Conservation (phyloP, 2,888 invertebrate species). For the Lacanobia oleracea region DNA sequence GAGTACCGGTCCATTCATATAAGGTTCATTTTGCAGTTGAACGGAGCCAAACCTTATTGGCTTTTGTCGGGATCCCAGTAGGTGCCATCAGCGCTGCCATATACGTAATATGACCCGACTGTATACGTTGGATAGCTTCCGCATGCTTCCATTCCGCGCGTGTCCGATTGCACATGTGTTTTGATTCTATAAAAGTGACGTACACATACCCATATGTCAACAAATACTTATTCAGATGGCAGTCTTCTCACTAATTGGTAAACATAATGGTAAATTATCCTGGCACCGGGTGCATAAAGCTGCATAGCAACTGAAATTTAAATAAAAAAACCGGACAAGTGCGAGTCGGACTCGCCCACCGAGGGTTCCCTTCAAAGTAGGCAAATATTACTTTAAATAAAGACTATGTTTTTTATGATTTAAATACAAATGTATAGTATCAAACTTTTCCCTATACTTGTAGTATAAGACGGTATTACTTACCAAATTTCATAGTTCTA, state of each 20-base stretch:
- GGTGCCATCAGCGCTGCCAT: slow-evolving; percentile 5
- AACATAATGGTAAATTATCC: slow-evolving; percentile 5
- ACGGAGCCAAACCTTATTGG: slow-evolving; percentile 52
- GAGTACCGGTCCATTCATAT: slow-evolving; percentile 19
- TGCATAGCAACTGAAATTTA: no score
- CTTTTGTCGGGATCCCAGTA: slow-evolving; percentile 48
- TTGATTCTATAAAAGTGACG: slow-evolving; percentile 22
- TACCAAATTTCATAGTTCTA: no score
- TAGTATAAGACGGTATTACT: no score
- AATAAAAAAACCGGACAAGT: no score
- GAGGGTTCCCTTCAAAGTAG: no score
- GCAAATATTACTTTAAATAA: no score
- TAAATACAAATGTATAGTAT: no score
- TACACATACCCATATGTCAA: slow-evolving; percentile 15
- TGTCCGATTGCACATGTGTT: slow-evolving; percentile 26
- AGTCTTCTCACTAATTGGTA: slow-evolving; percentile 1
- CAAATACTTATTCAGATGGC: slow-evolving; percentile 6
- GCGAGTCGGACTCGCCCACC: no score
- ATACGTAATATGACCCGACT: slow-evolving; percentile 11
- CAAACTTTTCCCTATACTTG: no score
- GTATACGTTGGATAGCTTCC: slow-evolving; percentile 27
- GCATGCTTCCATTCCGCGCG: slow-evolving; percentile 24
- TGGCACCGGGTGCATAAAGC: no score
- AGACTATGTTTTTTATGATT: no score
- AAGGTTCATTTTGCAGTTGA: slow-evolving; percentile 50